Conservation (phyloP, 2,113 vertebrate species). For the Herpetotheres cachinnans region DNA sequence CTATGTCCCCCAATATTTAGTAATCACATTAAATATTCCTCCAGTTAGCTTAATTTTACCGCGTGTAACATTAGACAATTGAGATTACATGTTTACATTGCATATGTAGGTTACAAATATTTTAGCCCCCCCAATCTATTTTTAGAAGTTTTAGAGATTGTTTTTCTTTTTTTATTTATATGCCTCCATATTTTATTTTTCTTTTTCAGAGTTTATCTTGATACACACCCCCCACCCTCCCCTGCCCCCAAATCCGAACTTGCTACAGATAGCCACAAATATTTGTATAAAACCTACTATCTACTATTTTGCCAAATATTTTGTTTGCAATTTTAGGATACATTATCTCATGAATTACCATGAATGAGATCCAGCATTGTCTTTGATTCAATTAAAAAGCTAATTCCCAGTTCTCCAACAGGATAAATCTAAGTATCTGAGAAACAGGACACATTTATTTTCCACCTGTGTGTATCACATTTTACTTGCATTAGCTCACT, state of each 20-base stretch:
- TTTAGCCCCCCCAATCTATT: background rate
- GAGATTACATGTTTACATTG: background rate
- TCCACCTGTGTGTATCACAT: background rate
- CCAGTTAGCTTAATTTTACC: background rate
- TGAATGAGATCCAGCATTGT: background rate
- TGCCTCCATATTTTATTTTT: background rate
- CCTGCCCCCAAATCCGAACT: background rate
- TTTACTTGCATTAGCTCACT: background rate
- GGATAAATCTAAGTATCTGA: background rate
- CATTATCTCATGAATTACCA: background rate
- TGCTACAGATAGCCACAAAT: background rate
- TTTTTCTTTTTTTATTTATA: background rate
- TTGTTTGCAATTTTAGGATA: background rate
- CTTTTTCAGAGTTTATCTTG: background rate
- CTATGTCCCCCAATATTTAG: background rate
- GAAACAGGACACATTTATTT: background rate
- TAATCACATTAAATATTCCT: background rate
- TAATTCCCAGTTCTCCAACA: background rate
- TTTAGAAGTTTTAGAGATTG: background rate
- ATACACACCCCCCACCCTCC: fast-evolving
- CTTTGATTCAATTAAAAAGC: background rate
- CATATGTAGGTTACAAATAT: background rate
- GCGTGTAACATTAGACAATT: background rate
- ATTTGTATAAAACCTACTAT: background rate
- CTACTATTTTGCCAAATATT: background rate